A percentile compares a stretch with the other conserved stretches of the same genome.
These are phyloP conservation scores for Syritta pipiens DNA, from an alignment of 2,888 invertebrate species.

Conservation along the genomic window DNA sequence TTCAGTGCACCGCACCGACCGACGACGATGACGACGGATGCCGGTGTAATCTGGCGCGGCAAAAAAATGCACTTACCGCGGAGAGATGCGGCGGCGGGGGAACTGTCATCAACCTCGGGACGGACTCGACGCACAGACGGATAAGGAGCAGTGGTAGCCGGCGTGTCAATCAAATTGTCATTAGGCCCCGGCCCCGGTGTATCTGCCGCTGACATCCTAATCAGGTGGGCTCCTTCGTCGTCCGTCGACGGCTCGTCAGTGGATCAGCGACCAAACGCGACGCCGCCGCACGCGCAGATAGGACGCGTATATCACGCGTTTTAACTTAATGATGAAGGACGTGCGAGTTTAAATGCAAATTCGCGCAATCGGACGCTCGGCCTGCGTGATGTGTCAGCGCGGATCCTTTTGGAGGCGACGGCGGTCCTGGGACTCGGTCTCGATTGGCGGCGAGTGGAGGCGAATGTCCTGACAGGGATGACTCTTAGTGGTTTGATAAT, in stretches of 20 bases:
- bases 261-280: constrained; percentile 25
- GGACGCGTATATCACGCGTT: constrained; percentile 44
- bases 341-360: constrained; percentile 68
- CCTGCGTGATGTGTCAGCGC: constrained; percentile 56
- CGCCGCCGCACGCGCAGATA: not conserved
- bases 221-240: constrained; percentile 45
- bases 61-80: constrained; percentile 64
- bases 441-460: constrained; percentile 14
- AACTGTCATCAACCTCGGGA: constrained; percentile 53
- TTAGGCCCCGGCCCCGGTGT: constrained; percentile 51
- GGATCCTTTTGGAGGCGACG: constrained; percentile 35
- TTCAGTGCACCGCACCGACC: constrained; percentile 61
- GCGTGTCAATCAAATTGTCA: constrained; percentile 70
- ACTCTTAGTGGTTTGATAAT: constrained; percentile 25
- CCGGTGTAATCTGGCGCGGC: constrained; percentile 57
- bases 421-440: not conserved
- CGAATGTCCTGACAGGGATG: constrained; percentile 46
- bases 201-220: constrained; percentile 63
- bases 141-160: constrained; percentile 50
- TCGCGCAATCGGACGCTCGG: constrained; percentile 44
- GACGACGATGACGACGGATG: constrained; percentile 47
- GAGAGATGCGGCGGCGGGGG: not conserved
- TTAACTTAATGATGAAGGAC: constrained; percentile 62
- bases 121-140: constrained; percentile 6
- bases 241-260: constrained; percentile 29